These are phyloP conservation scores for Polyergus mexicanus DNA, from an alignment of 1,140 invertebrate species.

Conservation along the genomic window DNA sequence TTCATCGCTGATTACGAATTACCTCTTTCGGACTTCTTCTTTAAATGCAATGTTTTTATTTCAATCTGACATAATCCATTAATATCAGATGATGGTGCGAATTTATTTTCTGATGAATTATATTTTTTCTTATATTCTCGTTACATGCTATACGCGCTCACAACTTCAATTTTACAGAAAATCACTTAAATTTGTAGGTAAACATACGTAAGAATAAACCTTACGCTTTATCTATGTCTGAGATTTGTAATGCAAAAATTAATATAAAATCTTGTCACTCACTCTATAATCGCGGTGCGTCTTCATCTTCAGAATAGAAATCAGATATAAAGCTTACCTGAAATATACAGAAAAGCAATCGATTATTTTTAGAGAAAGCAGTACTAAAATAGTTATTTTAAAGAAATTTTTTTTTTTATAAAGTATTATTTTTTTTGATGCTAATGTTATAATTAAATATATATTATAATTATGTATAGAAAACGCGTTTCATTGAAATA, in stretches of 20 bases:
- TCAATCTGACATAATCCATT: neutral
- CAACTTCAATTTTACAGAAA: slow-evolving; percentile 8
- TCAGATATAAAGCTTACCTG: slow-evolving; percentile 55
- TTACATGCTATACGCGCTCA: neutral
- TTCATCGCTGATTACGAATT: neutral
- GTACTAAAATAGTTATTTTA: neutral
- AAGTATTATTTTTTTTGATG: neutral
- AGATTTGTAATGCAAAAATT: neutral
- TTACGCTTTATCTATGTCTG: neutral
- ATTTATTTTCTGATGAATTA: neutral
- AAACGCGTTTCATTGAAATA: slow-evolving; percentile 14
- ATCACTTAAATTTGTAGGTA: neutral
- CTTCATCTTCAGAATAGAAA: neutral
- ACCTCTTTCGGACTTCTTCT: neutral
- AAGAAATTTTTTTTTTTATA: neutral
- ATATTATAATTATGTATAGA: slow-evolving; percentile 22
- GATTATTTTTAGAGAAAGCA: neutral
- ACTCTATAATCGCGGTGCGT: neutral
- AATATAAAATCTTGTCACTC: neutral
- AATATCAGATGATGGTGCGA: neutral
- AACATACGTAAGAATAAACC: neutral
- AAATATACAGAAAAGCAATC: slow-evolving; percentile 50
- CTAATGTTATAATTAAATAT: slow-evolving; percentile 1
- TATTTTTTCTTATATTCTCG: neutral
- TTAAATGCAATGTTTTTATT: neutral